Evolutionary conservation across 2,888 invertebrate genomes (phyloP), one percentile per base, ranked within the genome.

Genomic region (Hedya salicella): DNA sequence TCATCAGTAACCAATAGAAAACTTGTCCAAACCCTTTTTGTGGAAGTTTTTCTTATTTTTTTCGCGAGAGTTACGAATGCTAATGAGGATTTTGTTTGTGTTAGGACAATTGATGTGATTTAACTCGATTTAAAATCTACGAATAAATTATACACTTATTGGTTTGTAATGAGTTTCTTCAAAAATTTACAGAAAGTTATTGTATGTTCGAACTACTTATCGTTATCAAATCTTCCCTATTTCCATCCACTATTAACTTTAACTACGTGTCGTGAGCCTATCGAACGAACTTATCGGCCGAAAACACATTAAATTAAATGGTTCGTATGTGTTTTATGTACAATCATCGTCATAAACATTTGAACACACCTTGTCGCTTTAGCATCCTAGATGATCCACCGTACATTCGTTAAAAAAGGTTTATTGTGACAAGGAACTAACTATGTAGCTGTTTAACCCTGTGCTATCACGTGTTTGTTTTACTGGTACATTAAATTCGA

Each of bases 1-100:
- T 65, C 70, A 68, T 71, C 68, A 62, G 68, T 46, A 56, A 61
- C 67, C 70, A 62, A 67, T 67, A 67, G 65, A 64, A 69, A 68
- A 70, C 54, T 67, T 61, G 56, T 54, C 25, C 16, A 1, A 57
- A 63, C 63, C 67, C 62, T 65, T 60, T 65, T 65, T 30, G 14
- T 53, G 54, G n/a, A 32, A 42, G 48, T 70, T 67, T n/a, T 63
- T 68, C 71, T 68, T 36, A 30, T 25, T 53, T 66, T 61, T 49
- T 40, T 59, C 48, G 19, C 50, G 21, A n/a, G n/a, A 60, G 19
- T 19, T 21, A 61, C 68, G 75, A 75, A 73, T 73, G 68, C 49
- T 50, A 72, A 75, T 64, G 25, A 70, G 44, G 46, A 48, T 8
- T 49, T 44, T 30, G 11, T 32, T 46, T 44, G 1, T 42, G 5